These are phyloP conservation scores for Alca torda DNA, from an alignment of 2,797 vertebrate species.

Conservation along the genomic window DNA sequence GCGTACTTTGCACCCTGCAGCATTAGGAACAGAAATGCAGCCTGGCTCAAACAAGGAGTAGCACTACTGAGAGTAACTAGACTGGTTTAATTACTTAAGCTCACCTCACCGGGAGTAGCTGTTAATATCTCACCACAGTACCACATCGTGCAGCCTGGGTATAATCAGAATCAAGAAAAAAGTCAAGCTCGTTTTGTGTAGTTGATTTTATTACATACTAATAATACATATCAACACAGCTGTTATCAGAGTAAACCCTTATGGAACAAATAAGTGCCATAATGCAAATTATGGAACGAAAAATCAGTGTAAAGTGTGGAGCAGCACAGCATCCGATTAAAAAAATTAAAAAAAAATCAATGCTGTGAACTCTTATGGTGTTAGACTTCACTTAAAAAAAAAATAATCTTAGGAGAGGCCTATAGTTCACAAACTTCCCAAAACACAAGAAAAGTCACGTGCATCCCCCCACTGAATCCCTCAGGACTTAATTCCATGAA, in stretches of 20 bases:
- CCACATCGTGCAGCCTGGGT: neutral
- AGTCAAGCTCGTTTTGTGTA: neutral
- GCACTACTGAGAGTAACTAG: neutral
- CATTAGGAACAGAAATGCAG: neutral
- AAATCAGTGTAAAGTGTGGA: slow-evolving; percentile 8
- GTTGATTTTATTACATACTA: slow-evolving; percentile 55
- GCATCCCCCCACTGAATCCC: neutral
- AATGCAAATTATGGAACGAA: slow-evolving; percentile 1
- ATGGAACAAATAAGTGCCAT: neutral
- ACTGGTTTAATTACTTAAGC: neutral
- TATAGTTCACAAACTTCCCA: neutral
- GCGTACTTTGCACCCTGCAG: neutral
- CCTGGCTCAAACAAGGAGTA: neutral
- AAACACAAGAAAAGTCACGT: neutral
- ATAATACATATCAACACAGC: slow-evolving; percentile 31
- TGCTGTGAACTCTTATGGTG: neutral
- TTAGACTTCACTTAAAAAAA: neutral
- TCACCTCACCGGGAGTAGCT: neutral
- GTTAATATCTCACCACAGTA: neutral
- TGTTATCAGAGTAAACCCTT: slow-evolving; percentile 30
- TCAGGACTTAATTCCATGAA: neutral
- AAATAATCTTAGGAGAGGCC: neutral
- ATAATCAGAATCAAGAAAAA: neutral
- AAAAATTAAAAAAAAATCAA: neutral
- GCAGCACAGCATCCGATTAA: neutral